A percentile compares a stretch with the other conserved stretches of the same genome.
Evolutionary conservation across 2,797 vertebrate species (phyloP).

Genomic region (Neosilurus mollespiculum): DNA sequence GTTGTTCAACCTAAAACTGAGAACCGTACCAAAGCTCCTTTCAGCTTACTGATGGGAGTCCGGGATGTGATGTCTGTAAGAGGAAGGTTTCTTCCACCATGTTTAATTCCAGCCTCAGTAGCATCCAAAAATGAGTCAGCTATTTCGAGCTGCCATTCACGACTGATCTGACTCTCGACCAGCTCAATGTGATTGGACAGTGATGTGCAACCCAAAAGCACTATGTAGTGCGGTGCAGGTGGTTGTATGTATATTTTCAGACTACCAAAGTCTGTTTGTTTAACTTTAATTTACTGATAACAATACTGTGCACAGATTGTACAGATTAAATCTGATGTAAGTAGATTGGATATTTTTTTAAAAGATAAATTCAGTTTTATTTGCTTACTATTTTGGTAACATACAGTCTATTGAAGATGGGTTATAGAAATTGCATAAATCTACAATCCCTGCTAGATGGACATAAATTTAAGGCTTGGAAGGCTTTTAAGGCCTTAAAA

Average conservation of each 20-base stretch:
- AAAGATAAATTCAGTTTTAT: background rate
- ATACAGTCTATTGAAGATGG: background rate
- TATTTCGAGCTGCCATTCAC: background rate
- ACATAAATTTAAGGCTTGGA: background rate
- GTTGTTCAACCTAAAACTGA: background rate
- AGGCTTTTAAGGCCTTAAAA: background rate
- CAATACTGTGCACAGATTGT: background rate
- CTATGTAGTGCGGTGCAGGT: background rate
- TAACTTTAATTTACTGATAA: background rate
- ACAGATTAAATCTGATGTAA: background rate
- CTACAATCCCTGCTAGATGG: background rate
- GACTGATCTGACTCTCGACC: background rate
- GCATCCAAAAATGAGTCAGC: background rate
- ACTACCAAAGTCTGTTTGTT: conserved; percentile 2
- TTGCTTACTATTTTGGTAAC: background rate
- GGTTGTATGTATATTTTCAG: background rate
- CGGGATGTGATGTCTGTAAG: background rate
- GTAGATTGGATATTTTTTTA: background rate
- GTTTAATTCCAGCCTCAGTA: background rate
- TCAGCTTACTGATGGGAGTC: background rate
- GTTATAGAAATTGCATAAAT: background rate
- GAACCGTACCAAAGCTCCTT: background rate
- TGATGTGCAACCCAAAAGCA: background rate
- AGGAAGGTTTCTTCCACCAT: background rate
- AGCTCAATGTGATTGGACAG: background rate